Evolutionary conservation across 1,140 invertebrate genomes (phyloP).

Genomic region (Bombus superbus): DNA sequence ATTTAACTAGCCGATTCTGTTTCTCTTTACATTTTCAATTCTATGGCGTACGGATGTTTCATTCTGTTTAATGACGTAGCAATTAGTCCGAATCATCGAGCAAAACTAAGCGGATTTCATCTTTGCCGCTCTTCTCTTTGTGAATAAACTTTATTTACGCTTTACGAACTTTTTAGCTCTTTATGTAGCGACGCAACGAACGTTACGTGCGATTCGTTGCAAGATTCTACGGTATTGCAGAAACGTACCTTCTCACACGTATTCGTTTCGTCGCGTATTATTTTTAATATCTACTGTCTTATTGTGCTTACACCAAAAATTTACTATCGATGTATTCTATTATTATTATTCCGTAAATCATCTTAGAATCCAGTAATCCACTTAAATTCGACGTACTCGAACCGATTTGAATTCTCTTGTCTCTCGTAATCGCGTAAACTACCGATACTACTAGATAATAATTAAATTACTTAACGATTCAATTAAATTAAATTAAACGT

Average conservation of each 20-base stretch:
- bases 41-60: neutral
- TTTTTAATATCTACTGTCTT: neutral
- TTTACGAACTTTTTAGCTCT: neutral
- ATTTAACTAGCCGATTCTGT: neutral
- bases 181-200: neutral
- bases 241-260: neutral
- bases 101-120: slow-evolving; percentile 21
- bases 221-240: neutral
- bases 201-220: neutral
- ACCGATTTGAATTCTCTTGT: neutral
- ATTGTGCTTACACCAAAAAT: neutral
- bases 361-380: neutral
- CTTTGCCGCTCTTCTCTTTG: neutral
- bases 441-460: no score
- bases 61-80: neutral
- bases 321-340: neutral
- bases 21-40: neutral
- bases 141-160: neutral
- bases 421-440: no score
- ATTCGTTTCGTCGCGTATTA: neutral
- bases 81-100: slow-evolving; percentile 15
- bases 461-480: neutral
- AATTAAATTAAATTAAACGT: neutral
- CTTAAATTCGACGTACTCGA: neutral
- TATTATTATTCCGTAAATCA: neutral